A percentile compares a stretch with the other conserved stretches of the same genome.
Evolutionary conservation across 2,113 vertebrate genomes (phyloP).

Genomic region (Corynorhinus townsendii): DNA sequence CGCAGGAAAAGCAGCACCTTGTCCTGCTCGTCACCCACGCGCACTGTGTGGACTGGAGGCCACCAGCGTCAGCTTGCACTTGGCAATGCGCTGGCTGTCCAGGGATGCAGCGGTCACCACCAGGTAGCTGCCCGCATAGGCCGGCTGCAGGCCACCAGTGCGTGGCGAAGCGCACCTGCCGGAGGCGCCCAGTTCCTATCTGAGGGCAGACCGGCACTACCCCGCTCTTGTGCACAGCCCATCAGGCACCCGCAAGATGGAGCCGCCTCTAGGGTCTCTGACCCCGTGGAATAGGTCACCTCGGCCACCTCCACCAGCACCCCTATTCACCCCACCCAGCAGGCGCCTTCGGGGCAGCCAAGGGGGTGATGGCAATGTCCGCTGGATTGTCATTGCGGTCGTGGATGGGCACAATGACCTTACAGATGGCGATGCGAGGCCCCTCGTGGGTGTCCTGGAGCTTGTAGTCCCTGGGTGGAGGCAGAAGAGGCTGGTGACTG

Average conservation of each 20-base stretch:
- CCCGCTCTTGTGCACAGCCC: slow-evolving; percentile 88
- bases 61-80: slow-evolving; percentile 94
- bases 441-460: slow-evolving; percentile 90
- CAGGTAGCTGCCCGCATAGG: slow-evolving; percentile 94
- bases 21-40: slow-evolving; percentile 92
- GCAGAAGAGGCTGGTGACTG: slow-evolving; percentile 88
- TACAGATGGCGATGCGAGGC: slow-evolving; percentile 88
- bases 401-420: slow-evolving; percentile 89
- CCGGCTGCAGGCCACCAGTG: slow-evolving; percentile 91
- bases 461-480: slow-evolving; percentile 90
- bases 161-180: slow-evolving; percentile 91
- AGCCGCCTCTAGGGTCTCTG: slow-evolving; percentile 70
- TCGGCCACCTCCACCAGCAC: slow-evolving; percentile 57
- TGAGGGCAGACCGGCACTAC: slow-evolving; percentile 92
- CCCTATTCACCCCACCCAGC: slow-evolving; percentile 56
- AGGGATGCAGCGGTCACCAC: slow-evolving; percentile 85
- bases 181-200: slow-evolving; percentile 92
- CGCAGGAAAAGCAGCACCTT: slow-evolving; percentile 87
- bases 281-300: slow-evolving; percentile 31
- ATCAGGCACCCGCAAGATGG: slow-evolving; percentile 75
- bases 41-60: slow-evolving; percentile 86
- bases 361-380: slow-evolving; percentile 90
- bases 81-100: slow-evolving; percentile 88
- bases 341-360: slow-evolving; percentile 79
- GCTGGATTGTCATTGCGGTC: slow-evolving; percentile 95